Conservation (phyloP, 2,888 invertebrate genomes). For the Margaritifera margaritifera region DNA sequence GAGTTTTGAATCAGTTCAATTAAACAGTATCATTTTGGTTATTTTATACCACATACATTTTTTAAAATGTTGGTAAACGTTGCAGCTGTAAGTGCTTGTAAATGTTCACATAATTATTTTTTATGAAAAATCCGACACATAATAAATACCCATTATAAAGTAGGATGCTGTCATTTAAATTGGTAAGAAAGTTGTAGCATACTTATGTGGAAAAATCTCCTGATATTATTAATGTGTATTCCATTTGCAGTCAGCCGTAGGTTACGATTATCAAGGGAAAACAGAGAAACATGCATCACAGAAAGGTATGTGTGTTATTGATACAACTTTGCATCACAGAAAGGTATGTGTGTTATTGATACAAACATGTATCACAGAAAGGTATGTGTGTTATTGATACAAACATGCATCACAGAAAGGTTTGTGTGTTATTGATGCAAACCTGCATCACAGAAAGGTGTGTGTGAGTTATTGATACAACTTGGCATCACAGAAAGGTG, state of each 20-base stretch:
- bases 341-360: neutral
- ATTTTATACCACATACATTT: too few relatives aligned
- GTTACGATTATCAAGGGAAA: constrained; percentile 90
- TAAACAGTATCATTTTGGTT: too few relatives aligned
- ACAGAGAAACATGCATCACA: constrained; percentile 83
- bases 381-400: constrained; percentile 67
- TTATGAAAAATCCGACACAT: too few relatives aligned
- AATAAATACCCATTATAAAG: too few relatives aligned
- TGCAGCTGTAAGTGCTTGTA: too few relatives aligned
- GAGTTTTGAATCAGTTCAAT: too few relatives aligned
- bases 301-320: constrained; percentile 70
- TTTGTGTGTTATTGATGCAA: constrained; percentile 26
- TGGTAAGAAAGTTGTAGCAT: too few relatives aligned
- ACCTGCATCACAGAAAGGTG: constrained; percentile 71
- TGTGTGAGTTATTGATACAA: constrained; percentile 15
- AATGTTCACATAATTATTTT: too few relatives aligned
- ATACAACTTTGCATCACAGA: neutral
- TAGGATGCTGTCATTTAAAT: too few relatives aligned
- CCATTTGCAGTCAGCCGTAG: constrained; percentile 78
- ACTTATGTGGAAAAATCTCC: too few relatives aligned
- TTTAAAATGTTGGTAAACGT: too few relatives aligned
- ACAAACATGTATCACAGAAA: constrained; percentile 52
- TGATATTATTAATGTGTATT: too few relatives aligned
- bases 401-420: constrained; percentile 71
- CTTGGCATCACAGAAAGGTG: constrained; percentile 71